Evolutionary conservation across 2,888 invertebrate genomes (phyloP).

Genomic region (Arge pagana): DNA sequence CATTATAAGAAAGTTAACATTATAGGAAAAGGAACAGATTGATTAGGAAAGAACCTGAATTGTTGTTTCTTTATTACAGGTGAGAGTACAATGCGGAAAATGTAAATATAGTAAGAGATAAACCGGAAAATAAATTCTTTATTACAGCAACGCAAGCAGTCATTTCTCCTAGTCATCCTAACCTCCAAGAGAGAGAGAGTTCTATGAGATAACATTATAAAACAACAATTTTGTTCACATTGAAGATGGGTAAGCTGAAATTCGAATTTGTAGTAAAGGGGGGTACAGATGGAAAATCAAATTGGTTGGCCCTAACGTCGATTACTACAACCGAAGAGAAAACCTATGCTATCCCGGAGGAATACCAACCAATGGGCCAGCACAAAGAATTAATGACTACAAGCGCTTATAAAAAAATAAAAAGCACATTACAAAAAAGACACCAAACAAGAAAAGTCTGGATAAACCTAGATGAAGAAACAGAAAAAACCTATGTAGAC

Average conservation of each 20-base stretch:
- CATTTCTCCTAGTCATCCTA: too few species aligned
- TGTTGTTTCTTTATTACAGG: too few species aligned
- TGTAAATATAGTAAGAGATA: too few species aligned
- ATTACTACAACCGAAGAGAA: conserved; percentile 25
- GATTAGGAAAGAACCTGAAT: too few species aligned
- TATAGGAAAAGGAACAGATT: too few species aligned
- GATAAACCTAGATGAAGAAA: conserved; percentile 29
- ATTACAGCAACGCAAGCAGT: too few species aligned
- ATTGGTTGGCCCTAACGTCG: conserved; percentile 23
- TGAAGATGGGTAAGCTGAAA: conserved; percentile 26
- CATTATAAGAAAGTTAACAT: too few species aligned
- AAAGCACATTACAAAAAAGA: conserved; percentile 32
- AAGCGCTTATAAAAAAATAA: conserved; percentile 28
- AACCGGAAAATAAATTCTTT: too few species aligned
- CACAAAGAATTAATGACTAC: conserved; percentile 25
- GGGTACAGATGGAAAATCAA: conserved; percentile 26
- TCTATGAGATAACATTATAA: too few species aligned
- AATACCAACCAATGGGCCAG: conserved; percentile 24
- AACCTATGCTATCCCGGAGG: conserved; percentile 26
- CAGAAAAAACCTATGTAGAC: conserved; percentile 27
- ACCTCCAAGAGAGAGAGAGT: too few species aligned
- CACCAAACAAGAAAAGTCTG: conserved; percentile 32
- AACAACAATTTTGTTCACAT: too few species aligned
- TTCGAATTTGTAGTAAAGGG: conserved; percentile 24
- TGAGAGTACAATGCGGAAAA: too few species aligned